Evolutionary conservation across 2,888 invertebrate species (phyloP), one percentile per base, ranked within the genome.

Genomic region (Gnatocerus cornutus): DNA sequence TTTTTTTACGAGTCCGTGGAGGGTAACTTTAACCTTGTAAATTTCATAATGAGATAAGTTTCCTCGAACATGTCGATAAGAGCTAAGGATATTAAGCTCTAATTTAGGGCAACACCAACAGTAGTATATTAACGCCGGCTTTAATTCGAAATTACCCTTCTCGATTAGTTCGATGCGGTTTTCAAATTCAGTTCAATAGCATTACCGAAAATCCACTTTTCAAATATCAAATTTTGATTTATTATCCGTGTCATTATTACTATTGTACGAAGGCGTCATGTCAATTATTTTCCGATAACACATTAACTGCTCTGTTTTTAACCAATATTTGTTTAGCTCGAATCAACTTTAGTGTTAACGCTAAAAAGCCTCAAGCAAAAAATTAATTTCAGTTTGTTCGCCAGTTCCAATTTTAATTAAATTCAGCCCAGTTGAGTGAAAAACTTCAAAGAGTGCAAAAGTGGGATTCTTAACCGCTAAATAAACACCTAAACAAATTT

Each of bases 11-110:
- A 50, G 21, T 41, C 27, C 39, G 21, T 41, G 21, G 48, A 48
- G 9, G 29, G 50, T 52, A 30, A 64, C 29, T 53, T 53, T 16
- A 64, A 43, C 10, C 53, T 45, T 53, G 64, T 45, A 30, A 64
- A 53, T 53, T 53, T 14, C 33, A 53, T 53, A 64, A 64, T 53
- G 53, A 64, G 64, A 53, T 64, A 53, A 64, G 64, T 64, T 64
- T 53, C 27, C 43, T 27, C 41, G 14, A 53, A 37, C 30, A 43
- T 45, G 53, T 53, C 30, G 64, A 64, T 64, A 64, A 64, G 53
- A 43, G 63, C 63, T 52, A 4, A n/a, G 48, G 37, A 30, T 52
- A 52, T 63, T 52, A 53, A 53, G 53, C 9, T n/a, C 33, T 52
- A 52, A 63, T 52, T 64, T 43, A 53, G 29, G 27, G 30, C 14